Evolutionary conservation across 2,888 invertebrate species (phyloP), one percentile per base, ranked within the genome.

Genomic region (Cephonodes hylas): DNA sequence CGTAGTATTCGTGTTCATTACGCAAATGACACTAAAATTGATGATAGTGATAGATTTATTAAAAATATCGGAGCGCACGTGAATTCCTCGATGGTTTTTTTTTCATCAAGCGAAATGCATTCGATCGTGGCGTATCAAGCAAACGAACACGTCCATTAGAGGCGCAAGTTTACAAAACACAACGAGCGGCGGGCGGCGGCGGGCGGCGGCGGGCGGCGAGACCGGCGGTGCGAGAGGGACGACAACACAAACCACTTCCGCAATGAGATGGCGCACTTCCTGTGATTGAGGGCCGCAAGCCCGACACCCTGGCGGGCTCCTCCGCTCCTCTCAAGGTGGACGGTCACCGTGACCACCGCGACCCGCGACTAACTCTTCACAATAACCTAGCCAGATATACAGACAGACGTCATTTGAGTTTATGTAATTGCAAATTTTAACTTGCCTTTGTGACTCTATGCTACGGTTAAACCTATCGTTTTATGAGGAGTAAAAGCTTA

Each of bases 201-300:
- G 86, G 89, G 86, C 63, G 83, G 75, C 23, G 46, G 45, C 22
- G 45, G 53, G 18, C 18, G 18, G 27, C 18, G n/a, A 22, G 53
- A 42, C 66, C 69, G 65, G 67, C 64, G 61, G 87, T 77, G 84
- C 75, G 87, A 91, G 86, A 63, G 83, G 76, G 89, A 88, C 81
- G 74, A 81, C 85, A 83, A 77, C 81, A 86, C 81, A 88, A 89
- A 93, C 91, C 93, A 93, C 93, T 93, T 93, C 93, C 92, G 92
- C 85, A 84, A 93, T 93, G 93, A 93, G 93, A 91, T 88, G 91
- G 89, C 88, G 92, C 93, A 93, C 93, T 93, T 91, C 92, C 93
- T 91, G 91, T 93, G 92, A 93, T 93, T 93, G 93, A 90, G 89
- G 84, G 78, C 78, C 75, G 71, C 31, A 53, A 27, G 53, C 75